Base-by-base conservation (phyloP, 2,113 vertebrate species). In the Ochotona princeps region DNA sequence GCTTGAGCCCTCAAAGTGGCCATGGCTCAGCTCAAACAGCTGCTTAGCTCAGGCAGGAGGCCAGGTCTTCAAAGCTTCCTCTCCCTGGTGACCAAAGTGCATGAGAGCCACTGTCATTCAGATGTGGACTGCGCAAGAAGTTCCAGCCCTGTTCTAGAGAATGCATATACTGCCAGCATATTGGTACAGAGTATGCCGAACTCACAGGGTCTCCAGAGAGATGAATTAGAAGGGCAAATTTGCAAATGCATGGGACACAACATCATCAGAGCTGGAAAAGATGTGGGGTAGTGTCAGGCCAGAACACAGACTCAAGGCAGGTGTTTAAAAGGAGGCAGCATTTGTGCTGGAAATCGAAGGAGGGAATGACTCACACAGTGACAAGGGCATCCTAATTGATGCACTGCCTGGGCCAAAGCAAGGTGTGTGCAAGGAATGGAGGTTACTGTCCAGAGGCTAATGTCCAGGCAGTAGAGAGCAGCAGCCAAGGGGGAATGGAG, bases 11-110 rank as follows among this genome's bases (percentile, higher is more conserved):
- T 70, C 15, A 4, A 57, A 83, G 76, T 2, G 3, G 87, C 74
- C 63, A 79, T 2, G n/a, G 95, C 61, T 96, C 66, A 80, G 63
- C 70, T 86, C 20, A 28, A 92, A 92, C 79, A 89, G 92, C 83
- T 96, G 95, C 83, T 51, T 61, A 60, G 38, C 60, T 73, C 0
- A 3, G 84, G 80, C 73, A 75, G 75, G 63, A 89, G 38, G 87
- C 84, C 38, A 51, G 85, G 54, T 38, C 66, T 47, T 70, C 66
- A 20, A 0, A 0, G 23, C 54, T 93, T 89, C 85, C 89, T 67
- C 63, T 86, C 60, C 38, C 75, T 67, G 72, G 28, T 90, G 81
- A 83, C 38, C 5, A 8, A 67, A 76, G 69, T 54, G 32, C 0
- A 3, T 12, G 20, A 44, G 54, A 38, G 32, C 47, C 76, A n/a